Evolutionary conservation across 2,113 vertebrate genomes (phyloP), one percentile per base, ranked within the genome.

Genomic region (Dendrocopos noguchii): DNA sequence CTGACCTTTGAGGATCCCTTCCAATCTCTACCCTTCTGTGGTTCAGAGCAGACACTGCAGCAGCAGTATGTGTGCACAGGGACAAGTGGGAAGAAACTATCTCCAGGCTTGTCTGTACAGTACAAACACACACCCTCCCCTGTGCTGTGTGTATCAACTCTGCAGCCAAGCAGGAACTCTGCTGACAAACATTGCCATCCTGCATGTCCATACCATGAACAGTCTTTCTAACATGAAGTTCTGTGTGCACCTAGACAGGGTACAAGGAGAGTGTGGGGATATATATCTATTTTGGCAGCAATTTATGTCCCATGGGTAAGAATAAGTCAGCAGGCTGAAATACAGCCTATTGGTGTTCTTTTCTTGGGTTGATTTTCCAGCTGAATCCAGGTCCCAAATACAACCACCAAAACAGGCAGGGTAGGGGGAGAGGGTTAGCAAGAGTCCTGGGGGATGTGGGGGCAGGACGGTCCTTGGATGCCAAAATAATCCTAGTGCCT

Each of bases 121-220:
- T 1, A 1, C 14, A 19, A 47, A 18, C 5, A 13, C 33, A 36
- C 15, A 47, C 24, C 31, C n/a, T 56, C 36, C 20, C 52, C 11
- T 28, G 50, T 67, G 34, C 29, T 55, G 27, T 7, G 8, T 0
- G 2, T 44, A 52, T n/a, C 18, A 52, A 16, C 67, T 46, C 36
- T 75, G 50, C 12, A 46, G 33, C 44, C 61, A 39, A 88, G 46
- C 31, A 53, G 50, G n/a, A 46, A 1, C 9, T 80, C 60, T 55
- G 15, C 22, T 6, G 7, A 25, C 60, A 92, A 33, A 50, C 80
- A 11, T 19, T 65, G 56, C 68, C 27, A 27, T 36, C 34, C 46
- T 70, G 29, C 22, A 22, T 5, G 9, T 10, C 31, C 44, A 4
- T 19, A 61, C 50, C 0, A 0, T 39, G 46, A 91, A 34, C 14